These are phyloP conservation scores for Galeopsomyia nigrocyanea DNA, from an alignment of 2,888 invertebrate genomes.

Conservation along the genomic window DNA sequence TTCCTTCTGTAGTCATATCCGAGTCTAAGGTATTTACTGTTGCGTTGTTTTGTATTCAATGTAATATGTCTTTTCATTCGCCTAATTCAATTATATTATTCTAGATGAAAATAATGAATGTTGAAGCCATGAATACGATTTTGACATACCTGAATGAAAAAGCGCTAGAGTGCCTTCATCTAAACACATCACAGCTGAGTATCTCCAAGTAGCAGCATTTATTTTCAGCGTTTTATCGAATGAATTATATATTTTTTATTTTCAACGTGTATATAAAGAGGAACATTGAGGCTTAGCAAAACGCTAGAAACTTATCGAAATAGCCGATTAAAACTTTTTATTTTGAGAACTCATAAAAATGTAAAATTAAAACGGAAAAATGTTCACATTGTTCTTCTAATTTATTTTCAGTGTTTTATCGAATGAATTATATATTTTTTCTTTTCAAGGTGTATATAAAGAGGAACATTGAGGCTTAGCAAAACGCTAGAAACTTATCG, in stretches of 20 bases:
- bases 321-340: too few species aligned
- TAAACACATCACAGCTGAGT: conserved; percentile 26
- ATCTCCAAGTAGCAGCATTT: conserved; percentile 35
- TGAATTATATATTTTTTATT: too few species aligned
- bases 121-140: conserved; percentile 56
- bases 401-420: conserved; percentile 8
- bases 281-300: too few species aligned
- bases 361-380: too few species aligned
- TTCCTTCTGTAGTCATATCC: conserved; percentile 59
- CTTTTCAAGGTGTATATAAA: too few species aligned
- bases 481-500: too few species aligned
- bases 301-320: too few species aligned
- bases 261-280: too few species aligned
- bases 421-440: too few species aligned
- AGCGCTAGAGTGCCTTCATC: conserved; percentile 56
- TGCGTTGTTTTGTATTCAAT: too few species aligned
- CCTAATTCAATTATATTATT: conserved; percentile 41
- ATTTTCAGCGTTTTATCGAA: background rate
- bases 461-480: too few species aligned
- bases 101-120: conserved; percentile 59
- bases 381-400: background rate
- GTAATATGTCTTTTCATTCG: conserved; percentile 13
- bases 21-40: conserved; percentile 56
- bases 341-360: too few species aligned
- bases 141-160: conserved; percentile 62